Evolutionary conservation across 2,888 invertebrate genomes (phyloP).

Genomic region (Andrena dorsata): DNA sequence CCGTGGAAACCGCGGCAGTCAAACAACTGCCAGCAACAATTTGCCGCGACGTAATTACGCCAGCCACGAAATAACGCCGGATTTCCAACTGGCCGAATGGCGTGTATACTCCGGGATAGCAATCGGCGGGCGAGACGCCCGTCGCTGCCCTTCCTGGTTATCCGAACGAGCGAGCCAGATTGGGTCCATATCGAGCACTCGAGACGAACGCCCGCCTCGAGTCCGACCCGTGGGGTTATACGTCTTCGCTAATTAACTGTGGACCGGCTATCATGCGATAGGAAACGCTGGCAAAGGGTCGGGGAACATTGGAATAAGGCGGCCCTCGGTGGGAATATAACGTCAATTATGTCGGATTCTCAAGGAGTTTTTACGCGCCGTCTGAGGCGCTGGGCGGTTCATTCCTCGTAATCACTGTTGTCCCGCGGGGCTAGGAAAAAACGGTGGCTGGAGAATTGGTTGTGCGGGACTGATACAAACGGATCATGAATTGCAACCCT

Average conservation of each 20-base stretch:
- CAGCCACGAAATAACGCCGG: constrained; percentile 39
- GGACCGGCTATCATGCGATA: constrained; percentile 39
- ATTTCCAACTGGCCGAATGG: constrained; percentile 16
- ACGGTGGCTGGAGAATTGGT: constrained; percentile 28
- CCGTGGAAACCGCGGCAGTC: constrained; percentile 44
- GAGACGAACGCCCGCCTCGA: constrained; percentile 59
- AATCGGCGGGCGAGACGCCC: not conserved
- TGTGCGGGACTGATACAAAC: not conserved
- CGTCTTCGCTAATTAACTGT: constrained; percentile 78
- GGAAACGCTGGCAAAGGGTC: constrained; percentile 32
- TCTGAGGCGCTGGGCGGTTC: not conserved
- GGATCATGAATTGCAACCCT: constrained; percentile 1
- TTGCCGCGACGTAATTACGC: constrained; percentile 53
- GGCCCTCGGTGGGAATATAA: constrained; percentile 42
- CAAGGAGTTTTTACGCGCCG: not conserved
- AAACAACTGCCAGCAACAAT: constrained; percentile 49
- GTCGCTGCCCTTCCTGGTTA: constrained; percentile 27
- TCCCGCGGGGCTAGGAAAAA: constrained; percentile 13
- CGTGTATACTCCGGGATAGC: not conserved
- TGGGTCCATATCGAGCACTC: constrained; percentile 70
- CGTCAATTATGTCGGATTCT: not conserved
- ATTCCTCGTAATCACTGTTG: constrained; percentile 13
- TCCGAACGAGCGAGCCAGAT: constrained; percentile 42
- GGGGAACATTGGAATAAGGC: constrained; percentile 75
- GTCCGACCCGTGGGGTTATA: constrained; percentile 61